A percentile compares a stretch with the other conserved stretches of the same genome.
Evolutionary conservation across 2,888 invertebrate species (phyloP).

Genomic region (Vanessa cardui): DNA sequence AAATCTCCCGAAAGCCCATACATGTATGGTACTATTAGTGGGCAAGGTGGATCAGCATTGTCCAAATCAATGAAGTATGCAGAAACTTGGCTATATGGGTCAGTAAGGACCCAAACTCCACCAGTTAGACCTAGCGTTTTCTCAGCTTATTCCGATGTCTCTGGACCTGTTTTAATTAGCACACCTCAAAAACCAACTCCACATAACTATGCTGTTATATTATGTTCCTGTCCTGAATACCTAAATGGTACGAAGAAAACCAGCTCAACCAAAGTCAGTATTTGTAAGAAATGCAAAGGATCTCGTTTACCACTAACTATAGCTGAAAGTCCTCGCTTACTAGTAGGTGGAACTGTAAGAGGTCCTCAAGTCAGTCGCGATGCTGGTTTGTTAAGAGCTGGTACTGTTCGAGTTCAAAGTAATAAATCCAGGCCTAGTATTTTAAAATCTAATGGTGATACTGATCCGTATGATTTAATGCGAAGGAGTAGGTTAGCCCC

Average conservation of each 20-base stretch:
- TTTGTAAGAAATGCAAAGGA: conserved; percentile 93
- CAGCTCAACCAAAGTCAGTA: conserved; percentile 88
- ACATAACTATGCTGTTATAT: conserved; percentile 87
- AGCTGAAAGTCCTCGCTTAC: conserved; percentile 81
- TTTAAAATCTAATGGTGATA: conserved; percentile 81
- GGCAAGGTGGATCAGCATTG: conserved; percentile 87
- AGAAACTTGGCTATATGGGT: conserved; percentile 93
- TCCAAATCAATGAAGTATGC: conserved; percentile 93
- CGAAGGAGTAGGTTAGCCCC: conserved; percentile 88
- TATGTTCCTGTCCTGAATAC: conserved; percentile 92
- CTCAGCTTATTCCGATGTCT: conserved; percentile 73
- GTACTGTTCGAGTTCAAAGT: conserved; percentile 85
- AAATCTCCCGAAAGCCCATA: conserved; percentile 76
- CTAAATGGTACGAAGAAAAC: conserved; percentile 89
- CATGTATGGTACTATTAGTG: conserved; percentile 78
- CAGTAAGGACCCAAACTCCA: conserved; percentile 84
- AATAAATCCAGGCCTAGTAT: conserved; percentile 85
- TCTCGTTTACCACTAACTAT: conserved; percentile 88
- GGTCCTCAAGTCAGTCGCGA: conserved; percentile 76
- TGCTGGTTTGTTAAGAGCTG: conserved; percentile 79
- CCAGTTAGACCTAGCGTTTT: conserved; percentile 76
- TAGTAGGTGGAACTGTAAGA: conserved; percentile 85
- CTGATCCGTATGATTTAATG: conserved; percentile 93
- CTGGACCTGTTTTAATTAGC: conserved; percentile 77
- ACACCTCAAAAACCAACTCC: conserved; percentile 82